A percentile compares a stretch with the other conserved stretches of the same genome.
phyloP scores from a whole-genome alignment of 2,888 invertebrate genomes.

The Synergus itoensis region DNA sequence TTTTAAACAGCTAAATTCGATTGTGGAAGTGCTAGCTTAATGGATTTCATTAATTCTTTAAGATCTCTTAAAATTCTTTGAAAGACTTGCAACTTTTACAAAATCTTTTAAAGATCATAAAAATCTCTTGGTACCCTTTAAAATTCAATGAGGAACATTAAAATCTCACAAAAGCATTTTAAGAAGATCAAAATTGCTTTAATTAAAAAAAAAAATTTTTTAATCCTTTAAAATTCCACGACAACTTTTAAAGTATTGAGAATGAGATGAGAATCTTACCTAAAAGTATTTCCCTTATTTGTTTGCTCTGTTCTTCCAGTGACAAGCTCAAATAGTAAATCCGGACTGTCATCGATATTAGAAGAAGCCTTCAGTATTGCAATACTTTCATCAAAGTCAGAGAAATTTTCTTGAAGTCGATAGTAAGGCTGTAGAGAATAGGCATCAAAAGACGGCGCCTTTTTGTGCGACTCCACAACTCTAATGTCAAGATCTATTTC shows the following conservation, averaged over 20 bases:
- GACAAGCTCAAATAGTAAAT: slow-evolving; percentile 88
- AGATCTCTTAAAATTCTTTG: too few relatives aligned
- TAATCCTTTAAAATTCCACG: not conserved
- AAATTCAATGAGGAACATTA: too few relatives aligned
- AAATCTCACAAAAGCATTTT: too few relatives aligned
- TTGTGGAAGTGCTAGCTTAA: too few relatives aligned
- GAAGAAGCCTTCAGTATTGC: slow-evolving; percentile 87
- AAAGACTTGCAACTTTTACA: too few relatives aligned
- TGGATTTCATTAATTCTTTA: too few relatives aligned
- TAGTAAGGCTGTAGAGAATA: slow-evolving; percentile 79
- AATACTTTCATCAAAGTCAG: slow-evolving; percentile 85
- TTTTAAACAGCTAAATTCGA: too few relatives aligned
- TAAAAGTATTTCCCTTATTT: slow-evolving; percentile 86
- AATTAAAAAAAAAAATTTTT: not conserved
- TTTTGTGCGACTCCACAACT: slow-evolving; percentile 93
- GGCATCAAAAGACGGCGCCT: slow-evolving; percentile 87
- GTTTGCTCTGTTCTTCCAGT: slow-evolving; percentile 92
- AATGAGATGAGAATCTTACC: slow-evolving; percentile 56
- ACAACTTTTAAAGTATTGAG: not conserved
- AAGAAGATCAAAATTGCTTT: slow-evolving; percentile 15
- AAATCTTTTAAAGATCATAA: too few relatives aligned
- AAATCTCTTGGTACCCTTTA: too few relatives aligned
- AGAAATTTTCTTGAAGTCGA: slow-evolving; percentile 86
- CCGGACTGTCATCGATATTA: slow-evolving; percentile 86
- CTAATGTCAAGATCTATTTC: slow-evolving; percentile 89